A percentile compares a stretch with the other conserved stretches of the same genome.
Conservation (phyloP, 2,888 invertebrate genomes). For the Hofmannophila pseudospretella region DNA sequence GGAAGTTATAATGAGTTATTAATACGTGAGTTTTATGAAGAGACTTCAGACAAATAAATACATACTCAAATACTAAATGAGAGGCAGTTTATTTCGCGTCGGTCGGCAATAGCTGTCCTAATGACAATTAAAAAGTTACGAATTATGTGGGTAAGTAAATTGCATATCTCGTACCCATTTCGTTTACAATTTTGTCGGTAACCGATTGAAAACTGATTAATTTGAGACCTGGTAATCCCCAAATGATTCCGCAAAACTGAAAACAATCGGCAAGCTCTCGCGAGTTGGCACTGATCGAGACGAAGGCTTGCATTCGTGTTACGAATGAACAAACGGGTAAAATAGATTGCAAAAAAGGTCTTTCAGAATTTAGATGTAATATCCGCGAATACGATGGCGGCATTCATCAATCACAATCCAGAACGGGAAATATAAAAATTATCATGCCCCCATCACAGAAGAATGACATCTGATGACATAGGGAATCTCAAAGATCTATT, state of each 20-base stretch:
- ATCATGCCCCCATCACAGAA: too few species aligned
- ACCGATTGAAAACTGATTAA: slow-evolving; percentile 31
- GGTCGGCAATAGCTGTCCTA: too few species aligned
- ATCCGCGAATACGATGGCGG: neutral
- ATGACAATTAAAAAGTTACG: slow-evolving; percentile 9
- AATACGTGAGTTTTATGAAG: too few species aligned
- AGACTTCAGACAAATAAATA: too few species aligned
- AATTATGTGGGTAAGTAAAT: slow-evolving; percentile 23
- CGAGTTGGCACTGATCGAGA: slow-evolving; percentile 22
- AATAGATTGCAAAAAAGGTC: slow-evolving; percentile 18
- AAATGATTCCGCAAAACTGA: slow-evolving; percentile 32
- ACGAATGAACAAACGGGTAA: slow-evolving; percentile 27
- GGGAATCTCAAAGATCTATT: too few species aligned
- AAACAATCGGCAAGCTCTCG: slow-evolving; percentile 29
- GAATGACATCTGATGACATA: too few species aligned
- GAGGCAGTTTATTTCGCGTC: too few species aligned
- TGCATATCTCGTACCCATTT: slow-evolving; percentile 15
- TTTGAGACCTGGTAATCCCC: slow-evolving; percentile 31
- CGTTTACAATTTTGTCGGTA: slow-evolving; percentile 19
- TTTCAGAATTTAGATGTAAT: slow-evolving; percentile 9
- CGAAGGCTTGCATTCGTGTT: slow-evolving; percentile 24
- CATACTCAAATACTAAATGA: too few species aligned
- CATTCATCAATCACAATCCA: neutral
- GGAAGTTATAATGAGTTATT: too few species aligned
- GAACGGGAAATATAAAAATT: neutral